phyloP scores from a whole-genome alignment of 2,888 invertebrate genomes.

The Aphelenchoides bicaudatus region DNA sequence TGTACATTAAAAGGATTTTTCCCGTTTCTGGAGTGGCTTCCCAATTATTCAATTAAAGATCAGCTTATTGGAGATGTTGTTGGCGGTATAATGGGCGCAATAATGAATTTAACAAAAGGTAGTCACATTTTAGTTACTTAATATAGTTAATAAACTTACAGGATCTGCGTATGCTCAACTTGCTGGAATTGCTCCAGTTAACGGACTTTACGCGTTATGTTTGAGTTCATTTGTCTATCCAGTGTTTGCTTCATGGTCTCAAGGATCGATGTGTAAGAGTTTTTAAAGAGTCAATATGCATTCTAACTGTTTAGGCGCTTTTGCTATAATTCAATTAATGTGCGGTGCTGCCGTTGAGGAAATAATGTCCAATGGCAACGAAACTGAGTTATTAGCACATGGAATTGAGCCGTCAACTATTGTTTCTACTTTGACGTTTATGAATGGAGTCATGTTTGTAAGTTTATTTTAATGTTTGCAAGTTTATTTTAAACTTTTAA shows the following conservation, averaged over 20 bases:
- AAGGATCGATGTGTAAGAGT: constrained; percentile 14
- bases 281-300: not conserved
- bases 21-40: no score
- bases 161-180: not conserved
- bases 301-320: constrained; percentile 8
- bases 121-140: no score
- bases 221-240: constrained; percentile 10
- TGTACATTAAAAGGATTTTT: no score
- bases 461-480: no score
- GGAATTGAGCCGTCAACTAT: constrained; percentile 63
- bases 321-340: constrained; percentile 32
- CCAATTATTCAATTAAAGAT: no score
- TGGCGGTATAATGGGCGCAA: no score
- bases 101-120: no score
- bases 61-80: no score
- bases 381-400: constrained; percentile 60
- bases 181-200: constrained; percentile 16
- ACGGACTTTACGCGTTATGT: constrained; percentile 15
- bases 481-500: not conserved
- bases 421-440: constrained; percentile 73
- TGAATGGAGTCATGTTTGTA: constrained; percentile 71
- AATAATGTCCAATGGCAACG: constrained; percentile 12
- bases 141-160: no score
- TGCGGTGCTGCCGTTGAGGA: constrained; percentile 27
- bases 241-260: constrained; percentile 15